Evolutionary conservation across 2,888 invertebrate species (phyloP).

Genomic region (Podotricha telesiphe): DNA sequence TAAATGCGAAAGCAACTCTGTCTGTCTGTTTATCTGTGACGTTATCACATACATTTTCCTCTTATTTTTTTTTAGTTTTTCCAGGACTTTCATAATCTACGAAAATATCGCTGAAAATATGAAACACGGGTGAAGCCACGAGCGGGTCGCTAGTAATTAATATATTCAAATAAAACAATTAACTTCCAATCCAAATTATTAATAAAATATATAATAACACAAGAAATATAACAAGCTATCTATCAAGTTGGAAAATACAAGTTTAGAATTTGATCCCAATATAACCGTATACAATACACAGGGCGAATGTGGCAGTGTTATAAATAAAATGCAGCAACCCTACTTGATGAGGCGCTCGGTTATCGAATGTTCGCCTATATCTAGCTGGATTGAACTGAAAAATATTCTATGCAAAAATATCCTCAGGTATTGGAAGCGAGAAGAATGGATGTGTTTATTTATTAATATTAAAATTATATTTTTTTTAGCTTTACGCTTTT

Average conservation of each 20-base stretch:
- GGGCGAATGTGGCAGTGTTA: slow-evolving; percentile 3
- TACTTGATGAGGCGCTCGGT: slow-evolving; percentile 41
- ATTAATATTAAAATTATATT: not conserved
- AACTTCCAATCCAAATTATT: too few species aligned
- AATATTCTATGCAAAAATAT: slow-evolving; percentile 69
- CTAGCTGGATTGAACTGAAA: slow-evolving; percentile 64
- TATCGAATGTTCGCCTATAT: slow-evolving; percentile 53
- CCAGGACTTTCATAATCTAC: too few species aligned
- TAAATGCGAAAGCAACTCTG: too few species aligned
- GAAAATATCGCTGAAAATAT: too few species aligned
- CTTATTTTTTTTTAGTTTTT: too few species aligned
- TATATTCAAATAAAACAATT: too few species aligned
- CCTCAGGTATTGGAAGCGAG: slow-evolving; percentile 40
- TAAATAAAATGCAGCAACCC: slow-evolving; percentile 45
- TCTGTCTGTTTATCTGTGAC: too few species aligned
- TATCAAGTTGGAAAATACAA: too few species aligned
- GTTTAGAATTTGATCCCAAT: slow-evolving; percentile 33
- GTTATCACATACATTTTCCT: too few species aligned
- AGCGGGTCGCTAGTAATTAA: too few species aligned
- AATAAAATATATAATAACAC: too few species aligned
- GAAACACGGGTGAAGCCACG: too few species aligned
- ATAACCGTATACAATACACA: slow-evolving; percentile 28
- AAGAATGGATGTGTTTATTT: slow-evolving; percentile 48
- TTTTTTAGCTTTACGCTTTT: not conserved
- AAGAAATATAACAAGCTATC: not conserved